Evolutionary conservation across 2,797 vertebrate species (phyloP).

Genomic region (Melanotaenia boesemani): DNA sequence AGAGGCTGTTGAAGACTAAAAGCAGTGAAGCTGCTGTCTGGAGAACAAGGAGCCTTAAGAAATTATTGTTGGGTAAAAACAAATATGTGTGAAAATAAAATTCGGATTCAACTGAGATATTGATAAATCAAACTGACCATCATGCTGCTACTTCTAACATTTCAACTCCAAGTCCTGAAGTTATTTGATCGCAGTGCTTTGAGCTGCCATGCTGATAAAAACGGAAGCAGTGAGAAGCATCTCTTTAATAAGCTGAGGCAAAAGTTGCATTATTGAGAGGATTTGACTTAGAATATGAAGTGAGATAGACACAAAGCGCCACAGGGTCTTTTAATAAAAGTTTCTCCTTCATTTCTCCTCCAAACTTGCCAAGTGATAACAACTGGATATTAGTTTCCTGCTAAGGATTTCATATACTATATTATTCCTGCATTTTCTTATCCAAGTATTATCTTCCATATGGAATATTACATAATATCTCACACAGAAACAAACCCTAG

Average conservation of each 20-base stretch:
- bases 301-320: constrained; percentile 44
- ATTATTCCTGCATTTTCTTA: constrained; percentile 68
- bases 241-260: constrained; percentile 62
- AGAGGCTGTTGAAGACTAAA: no score
- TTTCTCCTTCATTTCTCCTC: constrained; percentile 70
- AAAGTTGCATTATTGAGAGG: constrained; percentile 55
- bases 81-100: not conserved
- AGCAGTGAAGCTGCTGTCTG: no score
- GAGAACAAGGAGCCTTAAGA: not conserved
- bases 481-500: constrained; percentile 9
- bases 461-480: constrained; percentile 41
- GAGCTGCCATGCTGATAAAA: constrained; percentile 2
- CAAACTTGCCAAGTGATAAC: constrained; percentile 55
- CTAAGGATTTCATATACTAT: constrained; percentile 63
- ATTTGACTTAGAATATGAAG: constrained; percentile 60
- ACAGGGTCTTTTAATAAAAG: constrained; percentile 71
- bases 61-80: not conserved
- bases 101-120: constrained; percentile 1
- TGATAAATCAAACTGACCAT: not conserved
- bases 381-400: constrained; percentile 71
- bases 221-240: constrained; percentile 9
- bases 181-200: not conserved
- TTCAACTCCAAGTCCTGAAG: not conserved
- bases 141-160: not conserved
- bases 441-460: constrained; percentile 54